These are phyloP conservation scores for Anastrepha ludens DNA, from an alignment of 1,140 invertebrate genomes.

Conservation along the genomic window DNA sequence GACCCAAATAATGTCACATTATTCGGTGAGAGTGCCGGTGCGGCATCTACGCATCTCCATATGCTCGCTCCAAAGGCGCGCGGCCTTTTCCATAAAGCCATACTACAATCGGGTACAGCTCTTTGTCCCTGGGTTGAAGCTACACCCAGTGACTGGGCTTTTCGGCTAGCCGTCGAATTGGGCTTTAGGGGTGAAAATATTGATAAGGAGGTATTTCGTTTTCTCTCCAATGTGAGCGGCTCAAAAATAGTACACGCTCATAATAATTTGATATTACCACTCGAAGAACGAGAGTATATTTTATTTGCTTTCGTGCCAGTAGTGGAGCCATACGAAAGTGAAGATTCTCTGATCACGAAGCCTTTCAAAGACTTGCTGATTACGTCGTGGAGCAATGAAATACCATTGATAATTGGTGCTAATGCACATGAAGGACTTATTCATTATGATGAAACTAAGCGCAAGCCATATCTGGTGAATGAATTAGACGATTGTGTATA, in stretches of 20 bases:
- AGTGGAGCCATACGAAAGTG: conserved; percentile 66
- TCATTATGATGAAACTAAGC: conserved; percentile 60
- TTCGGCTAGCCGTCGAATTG: conserved; percentile 62
- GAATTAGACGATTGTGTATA: conserved; percentile 61
- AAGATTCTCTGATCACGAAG: conserved; percentile 64
- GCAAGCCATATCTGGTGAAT: conserved; percentile 59
- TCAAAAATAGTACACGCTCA: conserved; percentile 75
- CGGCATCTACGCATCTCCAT: conserved; percentile 76
- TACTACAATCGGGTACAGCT: conserved; percentile 77
- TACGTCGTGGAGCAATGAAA: conserved; percentile 70
- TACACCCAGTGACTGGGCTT: conserved; percentile 61
- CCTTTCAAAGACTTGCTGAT: conserved; percentile 61
- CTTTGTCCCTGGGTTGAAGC: conserved; percentile 70
- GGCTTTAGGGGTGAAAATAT: conserved; percentile 66
- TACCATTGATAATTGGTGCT: conserved; percentile 74
- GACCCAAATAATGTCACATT: conserved; percentile 75
- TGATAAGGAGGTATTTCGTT: conserved; percentile 64
- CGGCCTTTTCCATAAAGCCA: conserved; percentile 75
- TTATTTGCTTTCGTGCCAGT: conserved; percentile 65
- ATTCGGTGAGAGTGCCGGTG: conserved; percentile 75
- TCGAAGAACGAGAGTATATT: conserved; percentile 54
- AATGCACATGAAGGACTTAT: conserved; percentile 69
- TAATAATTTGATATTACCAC: background rate
- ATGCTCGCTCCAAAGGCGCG: conserved; percentile 75
- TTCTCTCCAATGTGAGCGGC: conserved; percentile 58